These are phyloP conservation scores for Spodoptera littoralis DNA, from an alignment of 2,888 invertebrate species.

Conservation along the genomic window DNA sequence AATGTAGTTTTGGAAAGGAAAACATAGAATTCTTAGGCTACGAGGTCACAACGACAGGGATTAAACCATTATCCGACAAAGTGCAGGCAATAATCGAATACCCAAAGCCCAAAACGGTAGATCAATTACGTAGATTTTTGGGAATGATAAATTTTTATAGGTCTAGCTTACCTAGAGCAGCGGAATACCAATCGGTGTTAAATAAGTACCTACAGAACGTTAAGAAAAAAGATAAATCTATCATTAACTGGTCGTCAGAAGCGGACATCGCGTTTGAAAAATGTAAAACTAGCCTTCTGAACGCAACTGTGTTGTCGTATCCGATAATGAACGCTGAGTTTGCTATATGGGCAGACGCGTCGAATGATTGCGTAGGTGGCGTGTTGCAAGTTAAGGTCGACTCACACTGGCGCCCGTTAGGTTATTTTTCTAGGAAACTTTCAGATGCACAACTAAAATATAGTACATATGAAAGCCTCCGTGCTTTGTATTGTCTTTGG, in stretches of 20 bases:
- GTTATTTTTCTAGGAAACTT: neutral
- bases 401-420: conserved; percentile 1
- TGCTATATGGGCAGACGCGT: neutral
- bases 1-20: too few relatives aligned
- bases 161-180: conserved; percentile 1
- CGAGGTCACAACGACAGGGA: too few relatives aligned
- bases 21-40: too few relatives aligned
- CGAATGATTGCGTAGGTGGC: neutral
- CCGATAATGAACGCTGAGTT: neutral
- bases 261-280: neutral
- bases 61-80: neutral
- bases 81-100: too few relatives aligned
- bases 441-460: neutral
- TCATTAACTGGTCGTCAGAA: neutral
- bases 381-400: neutral
- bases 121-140: neutral
- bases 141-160: conserved; percentile 4
- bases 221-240: neutral
- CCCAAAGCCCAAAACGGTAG: neutral
- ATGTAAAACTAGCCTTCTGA: conserved; percentile 1
- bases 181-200: neutral
- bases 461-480: too few relatives aligned
- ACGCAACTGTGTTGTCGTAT: neutral
- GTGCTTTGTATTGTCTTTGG: too few relatives aligned
- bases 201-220: neutral